phyloP scores from a whole-genome alignment of 2,888 invertebrate species.

The Xanthia icteritia region DNA sequence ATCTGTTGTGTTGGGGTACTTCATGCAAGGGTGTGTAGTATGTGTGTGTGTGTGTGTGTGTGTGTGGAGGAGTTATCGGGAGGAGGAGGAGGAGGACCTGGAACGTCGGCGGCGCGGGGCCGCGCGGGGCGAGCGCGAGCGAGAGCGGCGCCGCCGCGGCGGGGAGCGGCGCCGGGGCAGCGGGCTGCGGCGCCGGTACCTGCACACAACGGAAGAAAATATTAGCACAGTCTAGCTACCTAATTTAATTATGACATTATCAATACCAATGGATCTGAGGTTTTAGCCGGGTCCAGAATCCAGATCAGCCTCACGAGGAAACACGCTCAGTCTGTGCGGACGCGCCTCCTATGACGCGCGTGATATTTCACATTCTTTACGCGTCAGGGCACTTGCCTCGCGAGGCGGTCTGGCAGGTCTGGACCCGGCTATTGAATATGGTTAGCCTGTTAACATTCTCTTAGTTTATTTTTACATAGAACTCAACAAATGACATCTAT shows the following conservation, averaged over 20 bases:
- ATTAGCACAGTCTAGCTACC: background rate
- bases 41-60: conserved; percentile 52
- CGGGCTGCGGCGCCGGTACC: conserved; percentile 89
- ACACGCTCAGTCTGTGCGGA: background rate
- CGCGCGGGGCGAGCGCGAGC: conserved; percentile 91
- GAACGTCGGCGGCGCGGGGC: conserved; percentile 93
- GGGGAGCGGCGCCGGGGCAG: conserved; percentile 89
- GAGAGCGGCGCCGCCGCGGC: conserved; percentile 91
- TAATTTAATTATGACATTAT: background rate
- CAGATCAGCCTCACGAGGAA: background rate
- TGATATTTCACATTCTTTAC: background rate
- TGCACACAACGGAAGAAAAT: conserved; percentile 56
- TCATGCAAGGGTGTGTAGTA: conserved; percentile 56
- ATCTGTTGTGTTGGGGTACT: conserved; percentile 45
- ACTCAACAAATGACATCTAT: background rate
- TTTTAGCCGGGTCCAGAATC: background rate
- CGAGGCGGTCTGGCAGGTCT: background rate
- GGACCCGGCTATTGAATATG: background rate
- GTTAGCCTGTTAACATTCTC: background rate
- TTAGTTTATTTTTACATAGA: background rate
- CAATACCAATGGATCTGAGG: no score
- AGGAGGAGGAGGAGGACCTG: conserved; percentile 94
- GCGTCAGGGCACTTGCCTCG: background rate
- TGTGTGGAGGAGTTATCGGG: conserved; percentile 86
- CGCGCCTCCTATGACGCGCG: background rate